These are phyloP conservation scores for Leucoraja erinaceus DNA, from an alignment of 2,113 vertebrate species.

Conservation along the genomic window DNA sequence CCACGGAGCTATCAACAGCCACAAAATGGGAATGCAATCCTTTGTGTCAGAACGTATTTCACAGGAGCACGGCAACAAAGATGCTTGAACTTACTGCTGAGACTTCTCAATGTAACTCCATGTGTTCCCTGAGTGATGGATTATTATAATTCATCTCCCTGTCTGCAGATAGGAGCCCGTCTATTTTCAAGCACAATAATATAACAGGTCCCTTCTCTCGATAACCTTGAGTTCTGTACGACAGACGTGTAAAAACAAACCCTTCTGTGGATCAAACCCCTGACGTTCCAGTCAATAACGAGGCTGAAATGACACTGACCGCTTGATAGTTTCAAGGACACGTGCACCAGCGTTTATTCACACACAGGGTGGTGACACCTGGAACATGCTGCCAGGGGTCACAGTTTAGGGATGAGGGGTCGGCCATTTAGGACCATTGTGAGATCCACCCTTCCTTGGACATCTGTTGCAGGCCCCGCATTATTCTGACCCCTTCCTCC, in stretches of 20 bases:
- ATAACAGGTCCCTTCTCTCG: not conserved
- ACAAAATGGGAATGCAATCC: not conserved
- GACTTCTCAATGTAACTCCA: not conserved
- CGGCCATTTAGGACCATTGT: too few species aligned
- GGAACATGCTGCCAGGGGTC: too few species aligned
- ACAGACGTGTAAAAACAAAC: not conserved
- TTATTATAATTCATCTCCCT: not conserved
- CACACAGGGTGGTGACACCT: too few species aligned
- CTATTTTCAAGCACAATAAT: constrained; percentile 1
- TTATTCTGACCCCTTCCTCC: too few species aligned
- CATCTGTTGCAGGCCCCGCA: too few species aligned
- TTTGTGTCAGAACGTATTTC: not conserved
- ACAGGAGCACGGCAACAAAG: not conserved
- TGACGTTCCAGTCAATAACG: not conserved
- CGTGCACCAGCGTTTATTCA: too few species aligned
- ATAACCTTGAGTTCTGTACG: not conserved
- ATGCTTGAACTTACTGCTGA: not conserved
- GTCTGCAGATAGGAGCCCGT: not conserved
- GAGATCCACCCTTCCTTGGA: too few species aligned
- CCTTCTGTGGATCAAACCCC: not conserved
- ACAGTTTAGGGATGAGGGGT: too few species aligned
- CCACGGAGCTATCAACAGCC: not conserved
- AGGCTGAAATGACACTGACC: too few species aligned
- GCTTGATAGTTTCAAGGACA: too few species aligned
- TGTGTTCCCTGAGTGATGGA: not conserved